Evolutionary conservation across 2,888 invertebrate species (phyloP), one percentile per base, ranked within the genome.

Genomic region (Trilocha varians): DNA sequence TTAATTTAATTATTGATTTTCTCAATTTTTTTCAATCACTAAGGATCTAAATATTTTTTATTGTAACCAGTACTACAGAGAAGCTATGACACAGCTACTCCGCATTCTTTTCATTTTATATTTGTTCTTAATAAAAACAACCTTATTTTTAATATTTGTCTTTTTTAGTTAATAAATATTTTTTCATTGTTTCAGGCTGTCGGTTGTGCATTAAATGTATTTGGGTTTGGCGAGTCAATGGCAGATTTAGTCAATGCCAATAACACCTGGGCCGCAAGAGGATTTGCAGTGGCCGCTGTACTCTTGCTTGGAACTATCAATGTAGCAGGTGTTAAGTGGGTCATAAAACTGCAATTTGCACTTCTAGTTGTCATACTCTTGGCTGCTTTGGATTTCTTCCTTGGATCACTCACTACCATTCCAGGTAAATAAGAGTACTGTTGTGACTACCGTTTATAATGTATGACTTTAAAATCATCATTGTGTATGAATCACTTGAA

Each of bases 321-420:
- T 82, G 88, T 98, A 34, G 97, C 98, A 16, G 98, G 98, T 34
- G 98, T 99, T 1, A 98, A 98, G 73, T 98, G 98, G 97, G 98
- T 99, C 16, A 93, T 99, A 43, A 96, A 98, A 65, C 83, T 98
- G 41, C 98, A 99, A 70, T 96, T 98, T 80, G 83, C 93, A 25
- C 88, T 99, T 36, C 87, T 98, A 16, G 86, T 97, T 53, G 90
- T 97, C 42, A 88, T 99, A 44, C 87, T 97, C 40, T 76, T 97
- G 47, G 97, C 98, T 44, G 96, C 96, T 9, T 83, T 96, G 53
- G 98, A 98, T 79, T 97, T 99, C 75, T 91, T 95, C 78, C 93
- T 98, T 44, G 98, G 98, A 53, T 96, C 96, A 57, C 95, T 98
- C 68, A 79, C 79, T 16, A 90, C 93, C 42, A 90, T 92, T 57